A percentile compares a stretch with the other conserved stretches of the same genome.
Conservation (phyloP, 2,113 vertebrate species). For the Pangasianodon gigas region DNA sequence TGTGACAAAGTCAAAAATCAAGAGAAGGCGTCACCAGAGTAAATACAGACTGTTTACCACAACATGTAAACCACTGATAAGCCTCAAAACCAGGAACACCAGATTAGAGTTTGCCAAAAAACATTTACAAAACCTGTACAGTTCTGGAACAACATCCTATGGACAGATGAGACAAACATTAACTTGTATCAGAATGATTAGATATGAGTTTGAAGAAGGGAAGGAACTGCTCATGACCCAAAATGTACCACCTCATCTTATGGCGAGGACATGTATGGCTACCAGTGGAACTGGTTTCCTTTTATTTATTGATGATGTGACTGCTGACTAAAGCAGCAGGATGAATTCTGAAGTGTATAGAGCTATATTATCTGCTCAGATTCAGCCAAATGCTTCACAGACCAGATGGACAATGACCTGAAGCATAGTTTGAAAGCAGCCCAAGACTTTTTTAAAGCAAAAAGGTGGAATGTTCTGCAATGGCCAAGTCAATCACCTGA, state of each 20-base stretch:
- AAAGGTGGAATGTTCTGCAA: background rate
- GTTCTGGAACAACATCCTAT: background rate
- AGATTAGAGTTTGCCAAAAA: background rate
- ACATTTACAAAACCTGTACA: background rate
- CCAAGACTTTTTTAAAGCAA: background rate
- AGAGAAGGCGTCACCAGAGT: background rate
- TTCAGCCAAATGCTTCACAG: background rate
- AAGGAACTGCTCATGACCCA: background rate
- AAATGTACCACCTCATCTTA: background rate
- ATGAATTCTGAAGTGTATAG: background rate
- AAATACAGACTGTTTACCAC: background rate
- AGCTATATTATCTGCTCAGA: background rate
- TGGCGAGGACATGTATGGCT: background rate
- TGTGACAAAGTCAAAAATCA: background rate
- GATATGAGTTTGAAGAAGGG: background rate
- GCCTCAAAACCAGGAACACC: background rate
- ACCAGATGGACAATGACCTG: background rate
- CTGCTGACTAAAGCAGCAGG: background rate
- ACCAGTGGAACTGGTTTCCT: background rate
- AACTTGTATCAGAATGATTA: background rate
- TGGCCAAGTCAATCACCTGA: background rate
- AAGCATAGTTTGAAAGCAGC: no score
- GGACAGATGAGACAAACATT: background rate
- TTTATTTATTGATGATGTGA: background rate
- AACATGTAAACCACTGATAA: background rate